Evolutionary conservation across 2,113 vertebrate genomes (phyloP), one percentile per base, ranked within the genome.

Genomic region (Lichenostomus cassidix): DNA sequence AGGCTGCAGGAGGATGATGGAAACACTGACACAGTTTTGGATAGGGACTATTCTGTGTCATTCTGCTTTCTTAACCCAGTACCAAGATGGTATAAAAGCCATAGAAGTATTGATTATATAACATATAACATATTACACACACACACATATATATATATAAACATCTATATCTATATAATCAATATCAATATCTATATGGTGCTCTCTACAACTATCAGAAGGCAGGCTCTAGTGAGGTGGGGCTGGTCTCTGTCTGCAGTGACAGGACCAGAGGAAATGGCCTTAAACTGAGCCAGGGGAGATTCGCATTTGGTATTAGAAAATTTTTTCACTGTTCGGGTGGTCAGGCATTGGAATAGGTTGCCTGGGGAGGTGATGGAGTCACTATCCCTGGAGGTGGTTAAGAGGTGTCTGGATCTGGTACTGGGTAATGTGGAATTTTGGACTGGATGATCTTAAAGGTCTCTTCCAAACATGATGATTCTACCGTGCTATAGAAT

Each of bases 401-500:
- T 68, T 52, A 60, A 25, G 28, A 46, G 33, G 19, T 10, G 3
- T 23, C n/a, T 46, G 22, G 10, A 59, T 52, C 33, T 52, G 46
- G 27, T 24, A 25, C 16, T 31, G 31, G 9, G 23, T 41, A n/a
- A 24, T 29, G 46, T 25, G 28, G 10, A 59, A 20, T 31, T 39
- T 53, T 59, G 39, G 15, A 46, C 23, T 15, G 16, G 23, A 53
- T 47, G 16, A 60, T 9, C 0, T 3, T 18, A 46, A 37, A 28
- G 4, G 37, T 58, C 27, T 37, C 27, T 50, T 65, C 15, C 59
- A 58, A 73, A 42, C 27, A 1, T 1, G 2, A 24, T 28, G 27
- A 58, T 15, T 35, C 29, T 35, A 13, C 0, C 1, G n/a, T 31
- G 44, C 15, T 14, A n/a, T 15, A 25, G 5, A 60, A 22, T 35